Percentiles rank a stretch among this genome's conserved stretches.
These are phyloP conservation scores for Pelecanus crispus DNA, from an alignment of 2,113 vertebrate species.

Conservation along the genomic window DNA sequence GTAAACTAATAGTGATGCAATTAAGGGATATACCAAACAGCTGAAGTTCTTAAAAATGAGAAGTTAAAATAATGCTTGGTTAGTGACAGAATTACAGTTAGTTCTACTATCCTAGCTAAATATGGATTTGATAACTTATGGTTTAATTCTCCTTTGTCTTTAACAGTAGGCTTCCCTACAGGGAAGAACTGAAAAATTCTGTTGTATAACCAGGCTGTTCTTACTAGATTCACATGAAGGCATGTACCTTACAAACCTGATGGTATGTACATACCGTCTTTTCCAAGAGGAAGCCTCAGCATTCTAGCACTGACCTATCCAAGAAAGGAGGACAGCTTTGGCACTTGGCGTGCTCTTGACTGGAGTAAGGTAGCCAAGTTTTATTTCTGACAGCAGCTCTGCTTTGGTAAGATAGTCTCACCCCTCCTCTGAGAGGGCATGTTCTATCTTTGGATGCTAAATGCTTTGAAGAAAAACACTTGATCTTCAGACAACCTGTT, in stretches of 20 bases:
- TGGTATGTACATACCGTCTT: neutral
- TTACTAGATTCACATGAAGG: neutral
- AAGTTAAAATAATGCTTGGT: neutral
- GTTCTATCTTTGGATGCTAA: neutral
- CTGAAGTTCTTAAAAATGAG: neutral
- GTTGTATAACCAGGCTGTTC: neutral
- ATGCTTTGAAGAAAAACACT: neutral
- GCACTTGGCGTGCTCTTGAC: neutral
- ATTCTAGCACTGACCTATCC: neutral
- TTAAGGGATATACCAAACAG: neutral
- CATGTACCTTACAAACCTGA: neutral
- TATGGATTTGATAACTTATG: neutral
- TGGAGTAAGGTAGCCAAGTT: neutral
- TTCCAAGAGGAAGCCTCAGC: neutral
- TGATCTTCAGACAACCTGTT: neutral
- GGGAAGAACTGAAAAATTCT: neutral
- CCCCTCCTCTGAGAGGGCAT: neutral
- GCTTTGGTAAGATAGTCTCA: neutral
- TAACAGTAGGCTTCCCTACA: neutral
- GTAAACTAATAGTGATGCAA: neutral
- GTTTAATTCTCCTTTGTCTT: neutral
- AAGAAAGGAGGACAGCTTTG: neutral
- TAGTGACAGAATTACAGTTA: neutral
- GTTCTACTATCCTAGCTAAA: neutral
- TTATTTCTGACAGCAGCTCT: neutral